Conservation (phyloP, 2,797 vertebrate species). For the Helicolenus hilgendorfi region DNA sequence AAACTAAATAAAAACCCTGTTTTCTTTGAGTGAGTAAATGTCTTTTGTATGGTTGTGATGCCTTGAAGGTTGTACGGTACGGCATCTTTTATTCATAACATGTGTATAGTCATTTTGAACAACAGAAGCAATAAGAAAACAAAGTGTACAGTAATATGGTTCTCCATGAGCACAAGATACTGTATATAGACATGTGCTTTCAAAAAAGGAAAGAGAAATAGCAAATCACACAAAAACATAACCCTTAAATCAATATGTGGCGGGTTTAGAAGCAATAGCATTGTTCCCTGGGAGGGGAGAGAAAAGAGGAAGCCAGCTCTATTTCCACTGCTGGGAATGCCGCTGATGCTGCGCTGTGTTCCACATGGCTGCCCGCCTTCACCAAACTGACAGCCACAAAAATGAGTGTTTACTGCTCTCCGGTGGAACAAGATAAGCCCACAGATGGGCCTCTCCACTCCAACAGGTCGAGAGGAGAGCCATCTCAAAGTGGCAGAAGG, state of each 20-base stretch:
- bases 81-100: not conserved
- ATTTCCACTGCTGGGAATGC: constrained; percentile 66
- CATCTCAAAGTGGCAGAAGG: constrained; percentile 54
- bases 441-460: constrained; percentile 78
- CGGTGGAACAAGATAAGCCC: constrained; percentile 77
- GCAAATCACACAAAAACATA: constrained; percentile 44
- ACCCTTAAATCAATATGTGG: constrained; percentile 76
- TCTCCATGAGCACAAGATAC: not conserved
- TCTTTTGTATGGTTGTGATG: not conserved
- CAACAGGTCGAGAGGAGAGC: constrained; percentile 70
- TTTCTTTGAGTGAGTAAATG: not conserved
- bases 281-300: constrained; percentile 46
- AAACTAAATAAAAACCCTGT: not conserved
- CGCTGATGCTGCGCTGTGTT: constrained; percentile 64
- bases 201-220: constrained; percentile 23
- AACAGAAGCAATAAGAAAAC: not conserved
- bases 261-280: constrained; percentile 63
- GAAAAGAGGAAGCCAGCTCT: constrained; percentile 48
- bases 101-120: not conserved
- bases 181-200: constrained; percentile 32
- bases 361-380: constrained; percentile 77
- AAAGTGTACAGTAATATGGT: not conserved
- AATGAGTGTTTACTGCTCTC: constrained; percentile 87
- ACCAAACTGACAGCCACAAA: constrained; percentile 85
- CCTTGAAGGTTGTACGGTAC: not conserved